Conservation (phyloP, 2,113 vertebrate species). For the Gobio gobio region DNA sequence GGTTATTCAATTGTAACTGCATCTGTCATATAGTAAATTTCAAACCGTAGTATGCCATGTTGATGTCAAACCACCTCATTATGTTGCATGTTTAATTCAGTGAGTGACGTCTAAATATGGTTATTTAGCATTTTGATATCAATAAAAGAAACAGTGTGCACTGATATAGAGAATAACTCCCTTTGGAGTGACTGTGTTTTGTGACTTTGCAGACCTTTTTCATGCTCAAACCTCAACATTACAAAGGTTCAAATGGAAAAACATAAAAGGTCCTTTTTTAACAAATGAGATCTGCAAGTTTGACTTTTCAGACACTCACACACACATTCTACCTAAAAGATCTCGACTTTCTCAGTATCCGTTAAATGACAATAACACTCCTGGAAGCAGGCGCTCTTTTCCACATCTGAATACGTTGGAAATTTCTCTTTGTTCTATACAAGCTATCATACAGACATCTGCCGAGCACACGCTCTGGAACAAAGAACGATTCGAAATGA, state of each 20-base stretch:
- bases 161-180: no score
- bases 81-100: not conserved
- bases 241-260: no score
- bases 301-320: not conserved
- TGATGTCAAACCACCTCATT: not conserved
- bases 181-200: no score
- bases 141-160: no score
- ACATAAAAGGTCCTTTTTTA: not conserved
- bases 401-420: slow-evolving; percentile 23
- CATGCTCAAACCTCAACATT: no score
- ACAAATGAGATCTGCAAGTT: not conserved
- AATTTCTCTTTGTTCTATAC: slow-evolving; percentile 2
- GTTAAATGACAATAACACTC: not conserved
- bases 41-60: not conserved
- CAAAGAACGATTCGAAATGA: slow-evolving; percentile 7
- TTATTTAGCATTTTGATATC: no score
- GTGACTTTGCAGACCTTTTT: no score
- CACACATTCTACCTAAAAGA: not conserved
- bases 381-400: not conserved
- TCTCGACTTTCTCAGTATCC: not conserved
- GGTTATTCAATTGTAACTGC: no score
- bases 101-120: not conserved
- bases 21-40: not conserved
- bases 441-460: slow-evolving; percentile 10
- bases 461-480: slow-evolving; percentile 19